A percentile compares a stretch with the other conserved stretches of the same genome.
Conservation (phyloP, 1,140 invertebrate species). For the Drosophila littoralis region DNA sequence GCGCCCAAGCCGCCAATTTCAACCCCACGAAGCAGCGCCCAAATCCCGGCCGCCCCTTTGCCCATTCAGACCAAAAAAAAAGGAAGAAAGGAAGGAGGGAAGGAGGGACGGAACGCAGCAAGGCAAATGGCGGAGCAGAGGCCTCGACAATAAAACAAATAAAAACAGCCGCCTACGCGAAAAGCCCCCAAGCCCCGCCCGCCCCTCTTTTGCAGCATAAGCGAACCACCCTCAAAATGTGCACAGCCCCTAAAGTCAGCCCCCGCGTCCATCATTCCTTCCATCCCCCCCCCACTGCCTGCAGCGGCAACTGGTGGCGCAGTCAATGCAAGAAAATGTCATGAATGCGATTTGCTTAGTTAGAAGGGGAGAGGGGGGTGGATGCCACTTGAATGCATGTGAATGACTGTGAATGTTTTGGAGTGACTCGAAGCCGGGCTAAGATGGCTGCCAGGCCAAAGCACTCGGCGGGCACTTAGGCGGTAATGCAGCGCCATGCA, state of each 20-base stretch:
- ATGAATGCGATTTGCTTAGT: conserved; percentile 70
- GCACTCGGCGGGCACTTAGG: conserved; percentile 60
- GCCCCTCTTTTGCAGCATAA: no score
- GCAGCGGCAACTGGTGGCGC: background rate
- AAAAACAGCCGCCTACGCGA: conserved; percentile 40
- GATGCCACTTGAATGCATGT: conserved; percentile 71
- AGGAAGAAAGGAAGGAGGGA: no score
- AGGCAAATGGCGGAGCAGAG: conserved; percentile 54
- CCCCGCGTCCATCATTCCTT: no score
- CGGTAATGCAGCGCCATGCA: conserved; percentile 78
- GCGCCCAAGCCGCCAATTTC: conserved; percentile 62
- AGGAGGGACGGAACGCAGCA: background rate
- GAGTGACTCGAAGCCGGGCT: conserved; percentile 65
- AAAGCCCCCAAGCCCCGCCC: no score
- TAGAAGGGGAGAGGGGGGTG: background rate
- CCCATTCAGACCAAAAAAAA: no score
- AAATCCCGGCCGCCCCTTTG: no score
- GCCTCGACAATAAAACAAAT: conserved; percentile 47
- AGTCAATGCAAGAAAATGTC: conserved; percentile 80
- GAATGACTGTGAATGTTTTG: conserved; percentile 65
- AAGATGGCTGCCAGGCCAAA: conserved; percentile 64
- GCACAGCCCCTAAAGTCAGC: no score
- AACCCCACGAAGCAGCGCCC: conserved; percentile 24
- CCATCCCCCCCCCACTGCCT: background rate
- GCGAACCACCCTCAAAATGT: no score